Evolutionary conservation across 2,113 vertebrate species (phyloP), one percentile per base, ranked within the genome.

Genomic region (Petrocephalus zakoni): DNA sequence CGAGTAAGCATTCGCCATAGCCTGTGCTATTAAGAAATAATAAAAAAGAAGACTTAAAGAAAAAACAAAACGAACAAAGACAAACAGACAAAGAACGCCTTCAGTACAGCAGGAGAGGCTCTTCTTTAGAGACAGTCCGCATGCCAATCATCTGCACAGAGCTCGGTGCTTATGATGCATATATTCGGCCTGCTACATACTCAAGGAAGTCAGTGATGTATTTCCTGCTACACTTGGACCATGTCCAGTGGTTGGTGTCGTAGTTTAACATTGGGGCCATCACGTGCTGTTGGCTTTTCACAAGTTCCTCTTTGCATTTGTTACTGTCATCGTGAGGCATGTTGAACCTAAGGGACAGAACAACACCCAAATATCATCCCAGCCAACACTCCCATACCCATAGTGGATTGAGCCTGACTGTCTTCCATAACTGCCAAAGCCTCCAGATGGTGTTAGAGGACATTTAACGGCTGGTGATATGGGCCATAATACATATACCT

Each of bases 191-290:
- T 58, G 68, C 21, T 56, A 95, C 98, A 96, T 98, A 99, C 98
- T 99, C 98, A 53, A 99, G 95, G 95, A 99, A 99, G 93, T 99
- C 98, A 46, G 98, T 99, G 95, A 99, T 98, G 93, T 98, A 99
- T 95, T 98, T 99, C 91, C 97, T 96, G 94, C 98, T 99, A 92
- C 98, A 99, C 91, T 98, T 99, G 89, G 98, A 99, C 98, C 98
- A 99, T 96, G 98, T 98, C 99, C 99, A 99, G 55, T 98, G 99
- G 88, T 99, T 99, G 94, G 99, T 99, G 93, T 99, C 96, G 93
- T 98, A 98, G 94, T 98, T 99, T 64, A 99, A 89, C 0, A 97
- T 99, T 2, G 98, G 98, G 0, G 99, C 98, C 99, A 99, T 99
- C 90, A 99, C 98, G 0, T 99, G 97, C 89, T 98, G 98, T 85